phyloP scores from a whole-genome alignment of 2,113 vertebrate species.

The Takifugu flavidus region DNA sequence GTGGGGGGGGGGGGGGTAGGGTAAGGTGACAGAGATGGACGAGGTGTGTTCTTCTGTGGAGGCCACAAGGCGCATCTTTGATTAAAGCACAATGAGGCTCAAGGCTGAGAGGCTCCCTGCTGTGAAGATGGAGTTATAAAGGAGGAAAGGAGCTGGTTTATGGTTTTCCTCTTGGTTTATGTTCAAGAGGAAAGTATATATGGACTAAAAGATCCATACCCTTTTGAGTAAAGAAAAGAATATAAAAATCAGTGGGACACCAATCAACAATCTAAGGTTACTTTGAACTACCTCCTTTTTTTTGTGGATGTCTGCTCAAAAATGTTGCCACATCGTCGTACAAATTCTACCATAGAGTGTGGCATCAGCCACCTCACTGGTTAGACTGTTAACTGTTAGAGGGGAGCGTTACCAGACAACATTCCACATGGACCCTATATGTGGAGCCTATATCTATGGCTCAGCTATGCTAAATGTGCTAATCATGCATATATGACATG shows the following conservation, averaged over 20 bases:
- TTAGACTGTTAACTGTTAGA: no score
- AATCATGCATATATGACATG: no score
- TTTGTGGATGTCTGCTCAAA: no score
- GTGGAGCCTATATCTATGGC: no score
- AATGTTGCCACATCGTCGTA: no score
- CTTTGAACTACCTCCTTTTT: no score
- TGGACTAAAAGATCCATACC: neutral
- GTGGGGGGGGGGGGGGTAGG: no score
- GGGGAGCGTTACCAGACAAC: no score
- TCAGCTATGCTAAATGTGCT: no score
- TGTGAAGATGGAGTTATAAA: slow-evolving; percentile 34
- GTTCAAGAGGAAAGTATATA: neutral
- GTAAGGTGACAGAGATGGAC: slow-evolving; percentile 56
- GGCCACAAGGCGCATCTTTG: slow-evolving; percentile 38
- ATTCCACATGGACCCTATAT: no score
- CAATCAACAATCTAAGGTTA: neutral
- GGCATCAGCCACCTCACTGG: no score
- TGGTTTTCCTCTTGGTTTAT: neutral
- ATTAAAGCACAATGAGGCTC: slow-evolving; percentile 41
- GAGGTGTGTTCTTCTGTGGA: slow-evolving; percentile 43
- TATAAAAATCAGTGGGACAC: neutral
- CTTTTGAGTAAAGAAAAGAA: neutral
- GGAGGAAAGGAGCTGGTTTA: slow-evolving; percentile 18
- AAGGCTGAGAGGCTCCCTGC: slow-evolving; percentile 32
- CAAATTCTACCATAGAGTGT: no score